Evolutionary conservation across 2,113 vertebrate genomes (phyloP), one percentile per base, ranked within the genome.

Genomic region (Odocoileus hemionus): DNA sequence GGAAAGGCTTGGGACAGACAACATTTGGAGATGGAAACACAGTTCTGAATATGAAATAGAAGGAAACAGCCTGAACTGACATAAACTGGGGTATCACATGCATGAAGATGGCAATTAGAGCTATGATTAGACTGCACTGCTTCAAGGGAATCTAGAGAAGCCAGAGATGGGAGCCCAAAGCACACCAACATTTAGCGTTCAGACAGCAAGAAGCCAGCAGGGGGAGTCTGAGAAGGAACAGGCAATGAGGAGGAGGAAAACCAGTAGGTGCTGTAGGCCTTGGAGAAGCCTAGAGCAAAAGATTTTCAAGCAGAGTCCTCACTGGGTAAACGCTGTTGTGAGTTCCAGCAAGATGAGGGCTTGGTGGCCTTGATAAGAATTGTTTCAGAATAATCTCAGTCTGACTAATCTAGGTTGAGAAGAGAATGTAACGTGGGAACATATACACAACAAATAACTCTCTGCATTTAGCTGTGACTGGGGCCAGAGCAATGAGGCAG

Each of bases 91-190:
- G 30, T 60, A 74, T 61, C 64, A 80, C 21, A 30, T 43, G 15
- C 47, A 93, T 55, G 33, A 96, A 94, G 64, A 94, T 33, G 19
- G 26, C 52, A 86, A 86, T 61, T 52, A 80, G 85, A 95, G 14
- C 21, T 50, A 52, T 30, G 26, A 39, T 86, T 28, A 55, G 26
- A 91, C 14, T 43, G 1, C 5, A 90, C 52, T 16, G 16, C 28
- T 57, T 28, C 88, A 50, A 90, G 25, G 26, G 11, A 61, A 45
- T 33, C 60, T 21, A 64, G n/a, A 55, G 25, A 90, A 70, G 23
- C 12, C 60, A 67, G 54, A 88, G 83, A 83, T 0, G 21, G 58
- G 58, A 83, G 36, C 36, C 82, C 1, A 0, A 16, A 78, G 47
- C 47, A 39, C 2, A 58, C 7, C 54, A 25, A 74, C 26, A 55